A percentile compares a stretch with the other conserved stretches of the same genome.
Conservation (phyloP, 2,113 vertebrate species). For the Scomber scombrus region DNA sequence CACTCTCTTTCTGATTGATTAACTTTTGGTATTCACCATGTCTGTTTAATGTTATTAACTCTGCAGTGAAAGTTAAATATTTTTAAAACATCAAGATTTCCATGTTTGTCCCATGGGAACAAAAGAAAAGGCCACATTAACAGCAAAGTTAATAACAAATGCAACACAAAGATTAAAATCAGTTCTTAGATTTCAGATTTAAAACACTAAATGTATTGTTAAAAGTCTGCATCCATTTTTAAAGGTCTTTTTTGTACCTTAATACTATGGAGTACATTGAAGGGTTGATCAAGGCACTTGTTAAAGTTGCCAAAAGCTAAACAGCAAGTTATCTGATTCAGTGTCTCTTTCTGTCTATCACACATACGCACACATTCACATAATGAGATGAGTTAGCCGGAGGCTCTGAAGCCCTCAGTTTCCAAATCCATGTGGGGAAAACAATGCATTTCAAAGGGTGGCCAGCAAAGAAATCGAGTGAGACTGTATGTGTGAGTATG, state of each 20-base stretch:
- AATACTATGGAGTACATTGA: slow-evolving; percentile 1
- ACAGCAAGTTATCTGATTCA: slow-evolving; percentile 16
- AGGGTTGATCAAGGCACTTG: slow-evolving; percentile 6
- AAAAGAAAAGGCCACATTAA: not conserved
- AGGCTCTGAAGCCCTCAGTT: slow-evolving; percentile 18
- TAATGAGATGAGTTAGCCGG: slow-evolving; percentile 21
- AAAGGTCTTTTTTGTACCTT: slow-evolving; percentile 15
- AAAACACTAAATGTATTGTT: not conserved
- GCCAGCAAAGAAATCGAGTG: not conserved
- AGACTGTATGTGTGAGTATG: not conserved
- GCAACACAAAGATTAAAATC: not conserved
- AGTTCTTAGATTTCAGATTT: not conserved
- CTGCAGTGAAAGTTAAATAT: not conserved
- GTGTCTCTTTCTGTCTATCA: not conserved
- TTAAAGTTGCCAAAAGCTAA: slow-evolving; percentile 19
- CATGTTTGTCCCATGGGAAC: not conserved
- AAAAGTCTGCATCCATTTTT: slow-evolving; percentile 2
- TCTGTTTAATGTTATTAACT: not conserved
- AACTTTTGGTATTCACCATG: slow-evolving; percentile 11
- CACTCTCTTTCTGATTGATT: slow-evolving; percentile 18
- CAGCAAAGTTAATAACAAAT: not conserved
- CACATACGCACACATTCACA: slow-evolving; percentile 1
- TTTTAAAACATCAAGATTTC: slow-evolving; percentile 18
- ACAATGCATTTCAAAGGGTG: slow-evolving; percentile 1
- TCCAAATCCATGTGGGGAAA: slow-evolving; percentile 18